These are phyloP conservation scores for Cheumatopsyche charites DNA, from an alignment of 1,140 invertebrate genomes.

Conservation along the genomic window DNA sequence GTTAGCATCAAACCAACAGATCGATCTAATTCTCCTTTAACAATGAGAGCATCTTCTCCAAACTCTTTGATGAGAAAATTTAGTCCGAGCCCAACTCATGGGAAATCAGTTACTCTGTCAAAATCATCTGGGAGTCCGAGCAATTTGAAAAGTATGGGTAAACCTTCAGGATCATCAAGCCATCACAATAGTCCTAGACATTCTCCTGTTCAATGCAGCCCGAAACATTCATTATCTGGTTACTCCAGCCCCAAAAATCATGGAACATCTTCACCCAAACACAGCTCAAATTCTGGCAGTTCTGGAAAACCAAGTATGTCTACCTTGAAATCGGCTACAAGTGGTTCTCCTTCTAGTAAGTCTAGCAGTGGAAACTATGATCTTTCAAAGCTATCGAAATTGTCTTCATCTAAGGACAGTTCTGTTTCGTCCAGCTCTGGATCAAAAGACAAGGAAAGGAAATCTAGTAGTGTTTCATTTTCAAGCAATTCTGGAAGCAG, in stretches of 20 bases:
- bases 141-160: constrained; percentile 60
- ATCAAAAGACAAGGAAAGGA: constrained; percentile 69
- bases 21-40: constrained; percentile 66
- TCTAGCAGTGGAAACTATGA: constrained; percentile 58
- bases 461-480: constrained; percentile 62
- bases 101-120: constrained; percentile 63
- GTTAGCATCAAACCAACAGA: constrained; percentile 77
- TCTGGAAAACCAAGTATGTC: constrained; percentile 89
- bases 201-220: constrained; percentile 77
- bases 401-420: constrained; percentile 59
- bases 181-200: constrained; percentile 74
- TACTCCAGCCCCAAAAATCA: constrained; percentile 72
- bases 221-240: constrained; percentile 69
- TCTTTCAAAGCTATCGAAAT: constrained; percentile 57
- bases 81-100: constrained; percentile 71
- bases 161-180: constrained; percentile 63
- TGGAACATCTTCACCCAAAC: constrained; percentile 76
- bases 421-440: constrained; percentile 55
- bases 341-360: constrained; percentile 61
- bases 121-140: constrained; percentile 67
- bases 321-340: constrained; percentile 79
- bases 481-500: constrained; percentile 58
- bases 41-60: constrained; percentile 67
- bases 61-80: constrained; percentile 70
- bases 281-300: constrained; percentile 67